Base-by-base conservation (phyloP, 2,113 vertebrate genomes). In the Pyrgilauda ruficollis region DNA sequence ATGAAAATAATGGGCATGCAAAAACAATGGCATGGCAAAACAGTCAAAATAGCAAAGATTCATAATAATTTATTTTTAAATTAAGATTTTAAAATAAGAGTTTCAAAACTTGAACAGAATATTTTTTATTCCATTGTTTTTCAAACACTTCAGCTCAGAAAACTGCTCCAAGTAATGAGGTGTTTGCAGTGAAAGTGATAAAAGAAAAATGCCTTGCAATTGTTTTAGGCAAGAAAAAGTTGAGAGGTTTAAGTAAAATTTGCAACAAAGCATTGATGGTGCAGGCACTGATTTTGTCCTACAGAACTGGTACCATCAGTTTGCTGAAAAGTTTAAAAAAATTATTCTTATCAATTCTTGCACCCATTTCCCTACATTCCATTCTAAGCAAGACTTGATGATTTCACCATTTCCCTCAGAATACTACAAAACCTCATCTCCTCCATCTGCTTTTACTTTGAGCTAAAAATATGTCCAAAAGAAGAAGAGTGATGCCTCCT, bases 391-490 rank as follows among this genome's bases (percentile, higher is more conserved):
- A 86, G 87, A 90, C 67, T 13, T 77, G 75, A 93, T 88, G 79
- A 94, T 90, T 96, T 92, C 75, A 92, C 63, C 66, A 6, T 92
- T 95, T 89, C 43, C 59, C 39, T 86, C 79, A 74, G 63, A 69
- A 95, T 92, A 92, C 26, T 9, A 68, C 33, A 93, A 64, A 89
- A 11, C 27, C 35, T 85, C 50, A 59, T 90, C 83, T 69, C 58
- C 53, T 72, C 76, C 96, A 96, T 97, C 93, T 95, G 95, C 73
- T 96, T 96, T 81, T 78, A 67, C 89, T 90, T 96, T 96, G 73
- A 91, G 89, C 77, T 87, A 83, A 89, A 94, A 96, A 84, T 74
- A 74, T 3, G 8, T 16, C 61, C 70, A n/a, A 75, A 92, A 27
- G 47, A 75, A 93, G 95, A 78, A 14, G 24, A 90, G 72, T 27